phyloP scores from a whole-genome alignment of 2,113 vertebrate species.

The Ammospiza nelsoni region DNA sequence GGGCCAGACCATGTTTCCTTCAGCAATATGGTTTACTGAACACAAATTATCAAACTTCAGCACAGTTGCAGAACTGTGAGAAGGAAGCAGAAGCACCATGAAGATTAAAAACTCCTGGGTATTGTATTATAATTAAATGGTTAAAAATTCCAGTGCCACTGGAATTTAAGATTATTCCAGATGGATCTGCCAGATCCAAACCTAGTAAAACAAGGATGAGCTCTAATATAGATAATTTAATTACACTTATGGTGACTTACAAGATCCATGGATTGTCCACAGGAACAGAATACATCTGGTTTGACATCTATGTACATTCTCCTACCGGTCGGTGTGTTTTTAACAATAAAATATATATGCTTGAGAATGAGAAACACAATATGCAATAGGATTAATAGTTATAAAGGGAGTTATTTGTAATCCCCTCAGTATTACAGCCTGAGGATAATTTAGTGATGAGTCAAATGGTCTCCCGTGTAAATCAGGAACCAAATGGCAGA shows the following conservation, averaged over 20 bases:
- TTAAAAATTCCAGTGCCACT: background rate
- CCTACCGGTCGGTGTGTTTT: background rate
- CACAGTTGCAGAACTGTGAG: background rate
- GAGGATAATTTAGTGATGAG: conserved; percentile 25
- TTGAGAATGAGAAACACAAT: background rate
- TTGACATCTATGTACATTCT: background rate
- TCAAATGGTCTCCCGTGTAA: conserved; percentile 15
- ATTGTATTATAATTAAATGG: background rate
- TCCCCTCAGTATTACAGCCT: background rate
- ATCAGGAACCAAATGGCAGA: conserved; percentile 17
- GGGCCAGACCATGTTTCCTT: background rate
- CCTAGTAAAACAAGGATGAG: background rate
- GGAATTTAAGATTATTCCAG: background rate
- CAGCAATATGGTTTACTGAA: background rate
- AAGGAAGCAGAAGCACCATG: background rate
- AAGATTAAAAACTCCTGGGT: background rate
- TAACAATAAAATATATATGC: background rate
- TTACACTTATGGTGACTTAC: background rate
- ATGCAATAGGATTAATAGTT: background rate
- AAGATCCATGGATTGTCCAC: background rate
- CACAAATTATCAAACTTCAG: background rate
- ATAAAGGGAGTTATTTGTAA: background rate
- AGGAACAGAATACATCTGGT: background rate
- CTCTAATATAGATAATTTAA: background rate
- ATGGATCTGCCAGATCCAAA: background rate